Evolutionary conservation across 2,113 vertebrate genomes (phyloP).

Genomic region (Girardinichthys multiradiatus): DNA sequence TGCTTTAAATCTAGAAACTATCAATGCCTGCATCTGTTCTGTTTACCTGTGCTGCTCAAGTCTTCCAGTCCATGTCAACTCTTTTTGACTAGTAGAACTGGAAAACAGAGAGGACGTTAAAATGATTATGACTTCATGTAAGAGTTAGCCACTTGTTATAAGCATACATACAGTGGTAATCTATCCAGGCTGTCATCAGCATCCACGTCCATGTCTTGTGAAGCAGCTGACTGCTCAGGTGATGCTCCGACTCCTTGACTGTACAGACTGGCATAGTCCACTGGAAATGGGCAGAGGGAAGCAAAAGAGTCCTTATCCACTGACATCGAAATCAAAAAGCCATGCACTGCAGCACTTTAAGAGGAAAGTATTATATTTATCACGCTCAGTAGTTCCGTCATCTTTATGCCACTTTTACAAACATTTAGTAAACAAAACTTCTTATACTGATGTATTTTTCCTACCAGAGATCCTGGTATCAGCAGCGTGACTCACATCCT

Average conservation of each 20-base stretch:
- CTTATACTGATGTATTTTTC: not conserved
- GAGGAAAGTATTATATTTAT: not conserved
- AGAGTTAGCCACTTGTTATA: not conserved
- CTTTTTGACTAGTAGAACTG: slow-evolving; percentile 20
- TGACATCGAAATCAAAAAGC: no score
- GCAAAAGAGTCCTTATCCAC: not conserved
- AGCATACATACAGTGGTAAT: not conserved
- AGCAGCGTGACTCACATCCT: slow-evolving; percentile 54
- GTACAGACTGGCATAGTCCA: slow-evolving; percentile 54
- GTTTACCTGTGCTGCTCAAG: slow-evolving; percentile 73
- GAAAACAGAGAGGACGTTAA: not conserved
- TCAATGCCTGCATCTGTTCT: not conserved
- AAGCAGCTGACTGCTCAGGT: slow-evolving; percentile 17
- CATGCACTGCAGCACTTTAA: no score
- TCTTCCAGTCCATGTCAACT: slow-evolving; percentile 78
- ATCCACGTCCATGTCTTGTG: slow-evolving; percentile 16
- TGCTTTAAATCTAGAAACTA: not conserved
- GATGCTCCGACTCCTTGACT: slow-evolving; percentile 16
- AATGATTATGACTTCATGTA: not conserved
- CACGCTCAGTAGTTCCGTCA: not conserved
- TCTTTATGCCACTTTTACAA: not conserved
- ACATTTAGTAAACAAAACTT: not conserved
- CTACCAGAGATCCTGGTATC: slow-evolving; percentile 48
- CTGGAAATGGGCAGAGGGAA: slow-evolving; percentile 26
- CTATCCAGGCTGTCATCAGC: slow-evolving; percentile 21